A percentile compares a stretch with the other conserved stretches of the same genome.
phyloP scores from a whole-genome alignment of 1,140 invertebrate species.

The Diabrotica undecimpunctata region DNA sequence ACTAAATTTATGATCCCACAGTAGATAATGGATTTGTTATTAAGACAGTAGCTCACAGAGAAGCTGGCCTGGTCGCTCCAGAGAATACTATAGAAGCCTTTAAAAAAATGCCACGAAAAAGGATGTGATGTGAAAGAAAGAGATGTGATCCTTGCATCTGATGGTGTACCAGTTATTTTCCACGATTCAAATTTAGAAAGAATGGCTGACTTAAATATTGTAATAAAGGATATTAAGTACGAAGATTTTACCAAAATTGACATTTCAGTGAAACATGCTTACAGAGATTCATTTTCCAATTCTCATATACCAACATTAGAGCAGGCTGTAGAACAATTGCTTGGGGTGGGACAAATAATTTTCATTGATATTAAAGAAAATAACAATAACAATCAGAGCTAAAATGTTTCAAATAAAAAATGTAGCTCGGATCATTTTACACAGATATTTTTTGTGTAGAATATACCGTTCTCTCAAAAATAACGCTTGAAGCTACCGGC shows the following conservation, averaged over 20 bases:
- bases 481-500: too few species aligned
- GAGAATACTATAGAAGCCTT: constrained; percentile 70
- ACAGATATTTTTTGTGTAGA: too few species aligned
- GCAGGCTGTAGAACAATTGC: constrained; percentile 54
- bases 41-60: constrained; percentile 63
- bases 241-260: constrained; percentile 59
- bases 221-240: constrained; percentile 60
- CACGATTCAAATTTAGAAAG: constrained; percentile 71
- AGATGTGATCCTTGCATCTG: constrained; percentile 68
- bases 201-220: constrained; percentile 57
- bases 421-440: too few species aligned
- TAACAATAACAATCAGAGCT: too few species aligned
- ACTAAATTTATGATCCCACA: constrained; percentile 41
- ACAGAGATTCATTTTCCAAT: constrained; percentile 50
- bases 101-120: constrained; percentile 60
- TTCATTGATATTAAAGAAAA: constrained; percentile 65
- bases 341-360: constrained; percentile 54
- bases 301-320: constrained; percentile 54
- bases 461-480: too few species aligned
- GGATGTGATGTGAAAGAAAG: constrained; percentile 72
- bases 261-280: constrained; percentile 62
- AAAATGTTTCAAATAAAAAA: too few species aligned
- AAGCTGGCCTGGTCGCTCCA: constrained; percentile 66
- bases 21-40: constrained; percentile 47
- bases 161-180: constrained; percentile 68